phyloP scores from a whole-genome alignment of 2,888 invertebrate species.

The Patella pellucida region DNA sequence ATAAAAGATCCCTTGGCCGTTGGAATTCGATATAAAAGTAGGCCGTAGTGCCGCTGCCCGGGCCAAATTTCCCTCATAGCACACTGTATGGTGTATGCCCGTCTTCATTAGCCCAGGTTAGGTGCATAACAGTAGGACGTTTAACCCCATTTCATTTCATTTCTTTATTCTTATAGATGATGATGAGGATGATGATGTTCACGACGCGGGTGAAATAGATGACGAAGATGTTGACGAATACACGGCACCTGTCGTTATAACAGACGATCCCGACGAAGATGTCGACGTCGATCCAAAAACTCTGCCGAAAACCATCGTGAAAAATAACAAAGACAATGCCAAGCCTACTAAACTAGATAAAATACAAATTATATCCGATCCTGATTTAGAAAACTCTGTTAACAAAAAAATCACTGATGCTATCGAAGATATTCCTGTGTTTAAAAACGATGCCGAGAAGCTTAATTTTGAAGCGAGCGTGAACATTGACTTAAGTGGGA shows the following conservation, averaged over 20 bases:
- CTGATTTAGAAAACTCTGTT: constrained; percentile 42
- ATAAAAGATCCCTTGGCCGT: too few species aligned
- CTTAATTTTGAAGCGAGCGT: constrained; percentile 61
- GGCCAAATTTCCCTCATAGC: too few species aligned
- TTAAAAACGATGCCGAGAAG: constrained; percentile 59
- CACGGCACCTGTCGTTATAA: constrained; percentile 29
- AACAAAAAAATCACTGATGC: constrained; percentile 44
- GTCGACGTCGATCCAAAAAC: not conserved
- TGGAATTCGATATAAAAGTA: too few species aligned
- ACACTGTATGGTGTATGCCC: too few species aligned
- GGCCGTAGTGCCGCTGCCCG: too few species aligned
- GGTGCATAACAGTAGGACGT: too few species aligned
- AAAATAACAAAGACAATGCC: not conserved
- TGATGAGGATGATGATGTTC: constrained; percentile 29
- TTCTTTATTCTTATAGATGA: constrained; percentile 25
- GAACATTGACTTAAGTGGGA: constrained; percentile 63
- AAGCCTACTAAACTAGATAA: not conserved
- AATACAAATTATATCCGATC: constrained; percentile 39
- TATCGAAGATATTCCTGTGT: constrained; percentile 59
- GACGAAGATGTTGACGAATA: constrained; percentile 46
- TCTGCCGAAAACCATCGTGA: not conserved
- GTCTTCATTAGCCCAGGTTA: too few species aligned
- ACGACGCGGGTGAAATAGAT: constrained; percentile 46
- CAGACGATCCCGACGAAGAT: not conserved
- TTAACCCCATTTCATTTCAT: too few species aligned